phyloP scores from a whole-genome alignment of 2,797 vertebrate species.

The Psittacula derbiana region DNA sequence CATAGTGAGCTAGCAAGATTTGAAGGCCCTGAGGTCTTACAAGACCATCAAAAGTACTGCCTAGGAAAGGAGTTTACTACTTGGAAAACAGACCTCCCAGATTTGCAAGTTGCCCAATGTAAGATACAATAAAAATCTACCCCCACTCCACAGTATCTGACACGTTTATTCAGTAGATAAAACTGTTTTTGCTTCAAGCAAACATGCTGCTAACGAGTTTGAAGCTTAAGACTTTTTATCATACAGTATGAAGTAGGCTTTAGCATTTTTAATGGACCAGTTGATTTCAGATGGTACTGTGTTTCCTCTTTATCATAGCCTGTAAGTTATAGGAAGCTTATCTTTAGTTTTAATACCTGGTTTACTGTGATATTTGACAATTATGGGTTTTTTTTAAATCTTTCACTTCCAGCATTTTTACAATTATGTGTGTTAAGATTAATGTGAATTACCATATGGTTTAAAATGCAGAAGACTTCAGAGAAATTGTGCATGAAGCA shows the following conservation, averaged over 20 bases:
- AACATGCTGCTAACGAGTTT: not conserved
- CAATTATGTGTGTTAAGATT: conserved; percentile 7
- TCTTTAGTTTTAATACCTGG: not conserved
- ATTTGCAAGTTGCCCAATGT: not conserved
- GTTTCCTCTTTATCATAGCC: not conserved
- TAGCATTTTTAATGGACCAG: not conserved
- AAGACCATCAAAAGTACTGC: not conserved
- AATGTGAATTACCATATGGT: conserved; percentile 33
- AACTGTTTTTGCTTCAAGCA: not conserved
- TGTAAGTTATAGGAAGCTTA: not conserved
- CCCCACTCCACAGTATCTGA: not conserved
- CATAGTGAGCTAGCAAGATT: not conserved
- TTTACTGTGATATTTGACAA: conserved; percentile 1
- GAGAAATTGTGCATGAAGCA: conserved; percentile 27
- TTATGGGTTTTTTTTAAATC: not conserved
- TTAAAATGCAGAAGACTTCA: conserved; percentile 36
- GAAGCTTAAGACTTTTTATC: not conserved
- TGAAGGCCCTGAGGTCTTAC: not conserved
- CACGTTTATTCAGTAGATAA: not conserved
- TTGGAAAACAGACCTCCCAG: not conserved
- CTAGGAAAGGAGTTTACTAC: not conserved
- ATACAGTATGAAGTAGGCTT: not conserved
- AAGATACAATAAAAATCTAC: not conserved
- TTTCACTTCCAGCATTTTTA: not conserved
- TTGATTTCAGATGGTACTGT: not conserved